These are phyloP conservation scores for Pocillopora grandis DNA, from an alignment of 92 coral and sea anemone genomes.

Conservation along the genomic window DNA sequence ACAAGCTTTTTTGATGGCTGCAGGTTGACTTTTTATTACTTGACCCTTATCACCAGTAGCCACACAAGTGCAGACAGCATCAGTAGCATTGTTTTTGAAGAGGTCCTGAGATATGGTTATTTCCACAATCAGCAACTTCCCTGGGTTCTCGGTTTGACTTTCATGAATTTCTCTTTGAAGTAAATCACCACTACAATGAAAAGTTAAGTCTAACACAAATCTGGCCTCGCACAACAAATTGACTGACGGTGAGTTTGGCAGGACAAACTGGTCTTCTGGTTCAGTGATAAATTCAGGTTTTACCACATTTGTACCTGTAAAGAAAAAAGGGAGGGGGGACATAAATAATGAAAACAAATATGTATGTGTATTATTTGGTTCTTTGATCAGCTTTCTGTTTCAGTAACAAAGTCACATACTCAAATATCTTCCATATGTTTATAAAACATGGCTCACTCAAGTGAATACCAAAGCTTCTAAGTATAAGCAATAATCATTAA, in stretches of 20 bases:
- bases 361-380: too few relatives aligned
- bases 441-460: too few relatives aligned
- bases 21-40: slow-evolving; percentile 2
- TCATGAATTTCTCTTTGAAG: neutral
- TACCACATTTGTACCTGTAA: neutral
- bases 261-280: neutral
- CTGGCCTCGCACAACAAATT: slow-evolving; percentile 20
- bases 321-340: neutral
- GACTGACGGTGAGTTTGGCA: neutral
- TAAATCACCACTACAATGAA: slow-evolving; percentile 24
- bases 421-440: too few relatives aligned
- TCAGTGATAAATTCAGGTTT: slow-evolving; percentile 17
- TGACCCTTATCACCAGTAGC: slow-evolving; percentile 18
- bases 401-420: too few relatives aligned
- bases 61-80: slow-evolving; percentile 8
- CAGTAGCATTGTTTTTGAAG: neutral
- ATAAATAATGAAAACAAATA: too few relatives aligned
- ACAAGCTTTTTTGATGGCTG: slow-evolving; percentile 24
- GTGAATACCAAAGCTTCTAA: too few relatives aligned
- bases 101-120: neutral
- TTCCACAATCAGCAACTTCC: neutral
- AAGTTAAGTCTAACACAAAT: slow-evolving; percentile 19
- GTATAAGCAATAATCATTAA: too few relatives aligned
- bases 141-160: neutral
- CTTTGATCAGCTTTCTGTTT: too few relatives aligned